Conservation (phyloP, 2,888 invertebrate species). For the Lasioglossum pauxillum region DNA sequence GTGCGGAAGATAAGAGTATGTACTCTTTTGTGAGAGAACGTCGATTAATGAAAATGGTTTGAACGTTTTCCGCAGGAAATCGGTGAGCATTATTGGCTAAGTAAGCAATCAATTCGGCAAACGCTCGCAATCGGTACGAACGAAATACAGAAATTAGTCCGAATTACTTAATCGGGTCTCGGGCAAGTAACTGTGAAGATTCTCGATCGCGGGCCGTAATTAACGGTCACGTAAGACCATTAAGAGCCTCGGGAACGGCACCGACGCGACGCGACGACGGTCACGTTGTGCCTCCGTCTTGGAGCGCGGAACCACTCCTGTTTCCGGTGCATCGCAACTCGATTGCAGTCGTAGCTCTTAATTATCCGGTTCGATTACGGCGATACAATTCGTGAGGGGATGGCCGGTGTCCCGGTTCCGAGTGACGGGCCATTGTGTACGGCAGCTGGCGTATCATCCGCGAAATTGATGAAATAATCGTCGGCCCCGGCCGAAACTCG, state of each 20-base stretch:
- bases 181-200: neutral
- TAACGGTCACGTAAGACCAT: constrained; percentile 40
- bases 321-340: constrained; percentile 57
- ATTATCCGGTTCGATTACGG: constrained; percentile 70
- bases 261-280: neutral
- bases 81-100: neutral
- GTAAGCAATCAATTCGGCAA: neutral
- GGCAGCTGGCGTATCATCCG: constrained; percentile 30
- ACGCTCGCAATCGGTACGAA: neutral
- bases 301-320: neutral
- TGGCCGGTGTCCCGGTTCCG: constrained; percentile 26
- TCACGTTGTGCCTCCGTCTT: constrained; percentile 7
- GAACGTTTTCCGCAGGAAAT: neutral
- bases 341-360: constrained; percentile 68
- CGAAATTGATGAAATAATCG: constrained; percentile 45
- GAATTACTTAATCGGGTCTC: constrained; percentile 2
- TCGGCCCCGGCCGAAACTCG: neutral
- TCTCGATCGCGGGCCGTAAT: neutral
- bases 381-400: constrained; percentile 39
- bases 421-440: constrained; percentile 27
- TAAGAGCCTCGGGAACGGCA: neutral
- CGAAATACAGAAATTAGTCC: neutral
- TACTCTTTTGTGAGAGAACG: neutral
- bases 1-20: neutral
- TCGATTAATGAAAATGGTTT: neutral